Conservation (phyloP, 1,140 invertebrate genomes). For the Aricia agestis region DNA sequence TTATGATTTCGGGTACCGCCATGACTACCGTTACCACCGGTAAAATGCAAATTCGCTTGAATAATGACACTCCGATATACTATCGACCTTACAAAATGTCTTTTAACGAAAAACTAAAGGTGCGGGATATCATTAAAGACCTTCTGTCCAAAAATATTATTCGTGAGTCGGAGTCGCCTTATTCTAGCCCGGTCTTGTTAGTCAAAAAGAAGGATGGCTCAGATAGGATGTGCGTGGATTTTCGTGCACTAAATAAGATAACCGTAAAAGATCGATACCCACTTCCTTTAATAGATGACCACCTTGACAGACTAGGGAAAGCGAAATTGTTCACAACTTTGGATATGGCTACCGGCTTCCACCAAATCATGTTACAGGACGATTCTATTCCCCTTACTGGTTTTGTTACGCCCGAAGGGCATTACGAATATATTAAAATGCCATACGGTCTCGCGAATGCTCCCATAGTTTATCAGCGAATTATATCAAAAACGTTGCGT, state of each 20-base stretch:
- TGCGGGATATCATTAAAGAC: constrained; percentile 31
- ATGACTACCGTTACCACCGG: constrained; percentile 33
- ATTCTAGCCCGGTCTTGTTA: constrained; percentile 41
- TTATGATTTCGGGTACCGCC: constrained; percentile 31
- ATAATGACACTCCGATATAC: constrained; percentile 21
- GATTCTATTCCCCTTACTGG: background rate
- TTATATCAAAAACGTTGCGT: constrained; percentile 19
- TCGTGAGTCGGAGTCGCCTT: constrained; percentile 33
- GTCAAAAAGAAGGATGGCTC: constrained; percentile 46
- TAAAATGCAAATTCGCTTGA: constrained; percentile 33
- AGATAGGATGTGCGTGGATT: constrained; percentile 54
- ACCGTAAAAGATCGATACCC: constrained; percentile 37
- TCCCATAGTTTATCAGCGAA: constrained; percentile 24
- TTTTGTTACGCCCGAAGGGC: constrained; percentile 24
- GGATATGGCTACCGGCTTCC: constrained; percentile 8
- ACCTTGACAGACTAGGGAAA: constrained; percentile 13
- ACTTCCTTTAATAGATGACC: constrained; percentile 1
- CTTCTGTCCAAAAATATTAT: constrained; percentile 14
- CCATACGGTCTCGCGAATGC: constrained; percentile 25
- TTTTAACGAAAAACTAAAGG: constrained; percentile 21
- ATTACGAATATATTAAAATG: constrained; percentile 26
- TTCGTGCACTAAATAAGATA: constrained; percentile 43
- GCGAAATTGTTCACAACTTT: background rate
- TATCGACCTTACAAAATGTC: constrained; percentile 33
- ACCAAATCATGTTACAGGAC: background rate